phyloP scores from a whole-genome alignment of 2,888 invertebrate species.

The Parelbella ahira region DNA sequence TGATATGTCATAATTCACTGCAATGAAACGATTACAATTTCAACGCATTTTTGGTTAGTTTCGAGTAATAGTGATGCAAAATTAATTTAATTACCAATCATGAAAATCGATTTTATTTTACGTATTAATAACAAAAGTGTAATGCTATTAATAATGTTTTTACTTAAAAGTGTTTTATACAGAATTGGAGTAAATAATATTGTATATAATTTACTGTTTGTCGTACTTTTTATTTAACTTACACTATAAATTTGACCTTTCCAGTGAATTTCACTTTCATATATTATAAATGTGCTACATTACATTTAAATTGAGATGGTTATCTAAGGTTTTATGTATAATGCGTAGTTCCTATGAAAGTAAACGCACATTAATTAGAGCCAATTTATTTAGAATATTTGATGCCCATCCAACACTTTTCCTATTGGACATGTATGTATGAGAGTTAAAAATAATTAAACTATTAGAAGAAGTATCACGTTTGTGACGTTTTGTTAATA shows the following conservation, averaged over 20 bases:
- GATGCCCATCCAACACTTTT: conserved; percentile 6
- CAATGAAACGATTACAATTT: conserved; percentile 1
- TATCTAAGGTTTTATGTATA: too few species aligned
- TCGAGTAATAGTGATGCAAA: conserved; percentile 22
- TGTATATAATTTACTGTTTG: too few species aligned
- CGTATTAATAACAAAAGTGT: too few species aligned
- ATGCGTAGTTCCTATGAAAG: conserved; percentile 6
- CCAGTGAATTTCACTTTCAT: conserved; percentile 8
- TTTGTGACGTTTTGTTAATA: conserved; percentile 32
- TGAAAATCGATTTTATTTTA: too few species aligned
- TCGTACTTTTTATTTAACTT: too few species aligned
- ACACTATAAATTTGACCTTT: too few species aligned
- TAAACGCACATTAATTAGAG: neutral
- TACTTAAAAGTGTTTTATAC: too few species aligned
- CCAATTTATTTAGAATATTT: conserved; percentile 5
- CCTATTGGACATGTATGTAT: neutral
- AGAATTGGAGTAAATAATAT: too few species aligned
- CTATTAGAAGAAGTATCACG: conserved; percentile 20
- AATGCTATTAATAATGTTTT: too few species aligned
- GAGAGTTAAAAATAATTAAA: too few species aligned
- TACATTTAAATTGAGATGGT: too few species aligned
- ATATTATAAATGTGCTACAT: neutral
- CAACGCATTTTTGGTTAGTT: conserved; percentile 8
- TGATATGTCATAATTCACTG: too few species aligned
- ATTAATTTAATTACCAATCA: conserved; percentile 1